These are phyloP conservation scores for Serinus canaria DNA, from an alignment of 2,113 vertebrate genomes.

Conservation along the genomic window DNA sequence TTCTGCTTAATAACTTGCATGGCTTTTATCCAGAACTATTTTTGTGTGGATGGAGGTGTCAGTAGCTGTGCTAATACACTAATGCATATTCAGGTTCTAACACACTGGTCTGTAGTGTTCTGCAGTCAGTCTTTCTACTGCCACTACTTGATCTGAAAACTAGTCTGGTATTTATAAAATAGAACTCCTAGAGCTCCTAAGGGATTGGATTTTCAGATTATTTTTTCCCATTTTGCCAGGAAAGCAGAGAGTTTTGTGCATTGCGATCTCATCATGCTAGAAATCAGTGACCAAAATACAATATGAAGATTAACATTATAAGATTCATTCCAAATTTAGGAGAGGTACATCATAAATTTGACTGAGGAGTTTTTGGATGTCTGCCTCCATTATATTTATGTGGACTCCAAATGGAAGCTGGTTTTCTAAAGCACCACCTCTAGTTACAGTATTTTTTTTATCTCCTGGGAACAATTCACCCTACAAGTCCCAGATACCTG, in stretches of 20 bases:
- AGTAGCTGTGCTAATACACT: background rate
- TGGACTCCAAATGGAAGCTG: background rate
- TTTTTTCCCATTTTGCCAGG: background rate
- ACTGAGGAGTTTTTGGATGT: background rate
- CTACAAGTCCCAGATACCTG: background rate
- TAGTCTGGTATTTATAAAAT: background rate
- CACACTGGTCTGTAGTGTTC: background rate
- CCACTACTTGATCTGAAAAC: background rate
- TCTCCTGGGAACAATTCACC: background rate
- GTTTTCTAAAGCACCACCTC: background rate
- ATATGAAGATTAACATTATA: background rate
- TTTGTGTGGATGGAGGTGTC: background rate
- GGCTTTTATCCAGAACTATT: slow-evolving; percentile 2
- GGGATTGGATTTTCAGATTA: background rate
- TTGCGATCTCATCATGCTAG: background rate
- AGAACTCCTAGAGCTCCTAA: background rate
- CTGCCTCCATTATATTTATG: background rate
- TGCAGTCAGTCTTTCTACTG: background rate
- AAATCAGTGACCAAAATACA: background rate
- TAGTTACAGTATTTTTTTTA: background rate
- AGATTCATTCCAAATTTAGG: background rate
- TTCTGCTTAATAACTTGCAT: background rate
- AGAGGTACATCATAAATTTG: background rate
- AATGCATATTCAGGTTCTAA: background rate
- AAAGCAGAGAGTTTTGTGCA: background rate